A percentile compares a stretch with the other conserved stretches of the same genome.
phyloP scores from a whole-genome alignment of 2,888 invertebrate species.

The Noctua fimbriata region DNA sequence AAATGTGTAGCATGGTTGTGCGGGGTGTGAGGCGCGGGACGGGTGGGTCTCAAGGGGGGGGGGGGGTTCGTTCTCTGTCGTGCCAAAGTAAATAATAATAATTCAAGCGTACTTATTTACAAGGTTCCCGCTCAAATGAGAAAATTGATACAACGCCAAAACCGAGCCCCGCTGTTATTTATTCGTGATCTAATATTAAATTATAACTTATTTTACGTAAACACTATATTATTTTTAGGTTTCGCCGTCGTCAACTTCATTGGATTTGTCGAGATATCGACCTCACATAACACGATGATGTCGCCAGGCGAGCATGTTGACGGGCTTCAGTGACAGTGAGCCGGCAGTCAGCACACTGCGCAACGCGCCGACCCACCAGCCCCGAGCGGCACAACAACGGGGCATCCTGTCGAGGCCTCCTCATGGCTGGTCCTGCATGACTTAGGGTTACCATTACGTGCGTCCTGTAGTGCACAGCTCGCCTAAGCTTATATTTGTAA shows the following conservation, averaged over 20 bases:
- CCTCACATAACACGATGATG: not conserved
- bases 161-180: slow-evolving; percentile 27
- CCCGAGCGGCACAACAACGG: too few species aligned
- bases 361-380: too few species aligned
- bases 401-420: too few species aligned
- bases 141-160: slow-evolving; percentile 47
- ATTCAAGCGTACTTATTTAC: slow-evolving; percentile 36
- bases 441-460: too few species aligned
- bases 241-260: slow-evolving; percentile 10
- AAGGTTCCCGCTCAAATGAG: slow-evolving; percentile 39
- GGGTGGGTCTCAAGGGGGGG: not conserved
- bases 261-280: slow-evolving; percentile 10
- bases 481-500: too few species aligned
- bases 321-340: not conserved
- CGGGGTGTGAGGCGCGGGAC: not conserved
- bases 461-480: too few species aligned
- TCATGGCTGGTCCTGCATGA: too few species aligned
- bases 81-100: slow-evolving; percentile 47
- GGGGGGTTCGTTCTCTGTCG: not conserved
- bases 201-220: slow-evolving; percentile 36
- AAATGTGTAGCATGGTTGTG: slow-evolving; percentile 2
- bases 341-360: too few species aligned
- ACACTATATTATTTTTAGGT: slow-evolving; percentile 13
- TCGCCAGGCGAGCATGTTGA: not conserved
- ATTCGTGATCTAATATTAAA: slow-evolving; percentile 28